phyloP scores from a whole-genome alignment of 1,140 invertebrate genomes.

The Xylocopa sonorina region DNA sequence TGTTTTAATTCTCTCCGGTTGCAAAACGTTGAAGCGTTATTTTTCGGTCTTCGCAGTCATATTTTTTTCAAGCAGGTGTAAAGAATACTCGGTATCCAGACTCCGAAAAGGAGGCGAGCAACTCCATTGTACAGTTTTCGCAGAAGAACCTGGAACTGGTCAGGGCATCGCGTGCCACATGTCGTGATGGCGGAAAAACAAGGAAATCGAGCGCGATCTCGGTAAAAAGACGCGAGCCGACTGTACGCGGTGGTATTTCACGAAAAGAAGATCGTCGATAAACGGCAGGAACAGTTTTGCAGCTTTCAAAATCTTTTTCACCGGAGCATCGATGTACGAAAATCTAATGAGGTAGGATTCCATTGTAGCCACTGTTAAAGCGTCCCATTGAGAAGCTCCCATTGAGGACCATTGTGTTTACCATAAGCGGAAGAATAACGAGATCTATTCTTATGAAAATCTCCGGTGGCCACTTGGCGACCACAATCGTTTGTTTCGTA shows the following conservation, averaged over 20 bases:
- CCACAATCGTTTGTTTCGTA: slow-evolving; percentile 16
- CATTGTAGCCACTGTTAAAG: slow-evolving; percentile 25
- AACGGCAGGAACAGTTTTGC: background rate
- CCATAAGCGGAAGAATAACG: slow-evolving; percentile 61
- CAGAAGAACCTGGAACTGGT: background rate
- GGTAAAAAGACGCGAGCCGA: background rate
- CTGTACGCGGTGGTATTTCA: slow-evolving; percentile 1
- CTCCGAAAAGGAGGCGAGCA: background rate
- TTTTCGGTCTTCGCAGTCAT: too few species aligned
- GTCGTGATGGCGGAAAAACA: background rate
- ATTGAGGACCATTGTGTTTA: slow-evolving; percentile 59
- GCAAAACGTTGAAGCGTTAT: too few species aligned
- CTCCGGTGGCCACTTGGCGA: slow-evolving; percentile 44
- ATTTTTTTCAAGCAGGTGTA: background rate
- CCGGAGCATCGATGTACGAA: slow-evolving; percentile 54
- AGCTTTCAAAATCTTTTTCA: slow-evolving; percentile 33
- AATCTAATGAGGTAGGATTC: slow-evolving; percentile 58
- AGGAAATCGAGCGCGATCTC: background rate
- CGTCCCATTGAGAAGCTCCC: slow-evolving; percentile 49
- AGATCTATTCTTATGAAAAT: slow-evolving; percentile 57
- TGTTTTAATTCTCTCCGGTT: background rate
- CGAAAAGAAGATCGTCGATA: slow-evolving; percentile 33
- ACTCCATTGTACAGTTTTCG: background rate
- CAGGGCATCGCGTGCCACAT: slow-evolving; percentile 5
- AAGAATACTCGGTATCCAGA: background rate